Conservation (phyloP, 2,888 invertebrate genomes). For the Zaprionus bogoriensis region DNA sequence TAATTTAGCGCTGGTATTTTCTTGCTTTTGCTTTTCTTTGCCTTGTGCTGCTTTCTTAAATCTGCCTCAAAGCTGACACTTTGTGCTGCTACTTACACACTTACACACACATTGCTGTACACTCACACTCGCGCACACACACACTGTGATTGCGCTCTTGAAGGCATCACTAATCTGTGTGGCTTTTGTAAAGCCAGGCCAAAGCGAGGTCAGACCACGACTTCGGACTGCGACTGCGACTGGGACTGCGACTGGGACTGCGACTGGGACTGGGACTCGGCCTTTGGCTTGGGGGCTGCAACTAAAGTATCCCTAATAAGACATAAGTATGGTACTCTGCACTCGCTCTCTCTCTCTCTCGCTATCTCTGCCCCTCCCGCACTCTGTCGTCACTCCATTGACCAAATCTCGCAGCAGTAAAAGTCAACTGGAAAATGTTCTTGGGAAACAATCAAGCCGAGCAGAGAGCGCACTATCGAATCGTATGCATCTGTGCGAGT, state of each 20-base stretch:
- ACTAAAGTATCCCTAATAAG: slow-evolving; percentile 78
- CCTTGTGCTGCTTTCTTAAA: slow-evolving; percentile 61
- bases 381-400: no score
- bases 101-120: slow-evolving; percentile 64
- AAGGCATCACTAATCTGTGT: slow-evolving; percentile 77
- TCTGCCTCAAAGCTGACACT: slow-evolving; percentile 78
- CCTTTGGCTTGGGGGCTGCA: slow-evolving; percentile 25
- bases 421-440: slow-evolving; percentile 33
- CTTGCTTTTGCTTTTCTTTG: slow-evolving; percentile 26
- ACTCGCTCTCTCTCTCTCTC: no score
- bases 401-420: no score
- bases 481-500: no score
- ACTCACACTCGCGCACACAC: slow-evolving; percentile 15
- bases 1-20: slow-evolving; percentile 71
- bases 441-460: slow-evolving; percentile 34
- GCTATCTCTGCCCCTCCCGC: no score
- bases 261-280: not conserved
- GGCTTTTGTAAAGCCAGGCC: slow-evolving; percentile 73
- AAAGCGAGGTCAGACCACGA: slow-evolving; percentile 68
- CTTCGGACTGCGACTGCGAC: slow-evolving; percentile 15
- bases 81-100: slow-evolving; percentile 75
- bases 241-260: slow-evolving; percentile 4
- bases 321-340: slow-evolving; percentile 64
- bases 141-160: slow-evolving; percentile 48
- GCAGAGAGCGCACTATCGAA: slow-evolving; percentile 19